These are phyloP conservation scores for Drosophila diplacantha DNA, from an alignment of 2,888 invertebrate genomes.

Conservation along the genomic window DNA sequence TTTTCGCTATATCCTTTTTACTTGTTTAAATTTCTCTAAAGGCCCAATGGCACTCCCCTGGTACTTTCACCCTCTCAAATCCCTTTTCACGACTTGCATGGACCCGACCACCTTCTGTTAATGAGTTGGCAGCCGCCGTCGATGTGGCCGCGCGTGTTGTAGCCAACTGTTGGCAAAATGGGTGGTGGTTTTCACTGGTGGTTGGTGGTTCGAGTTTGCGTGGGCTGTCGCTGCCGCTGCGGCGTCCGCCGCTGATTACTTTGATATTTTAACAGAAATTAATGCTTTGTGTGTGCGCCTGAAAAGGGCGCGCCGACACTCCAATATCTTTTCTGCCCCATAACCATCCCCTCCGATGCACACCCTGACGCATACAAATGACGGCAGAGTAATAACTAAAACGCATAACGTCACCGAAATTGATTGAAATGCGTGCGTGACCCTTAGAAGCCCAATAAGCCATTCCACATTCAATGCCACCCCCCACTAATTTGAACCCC, in stretches of 20 bases:
- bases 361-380: slow-evolving; percentile 42
- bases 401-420: slow-evolving; percentile 18
- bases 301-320: slow-evolving; percentile 19
- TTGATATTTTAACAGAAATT: slow-evolving; percentile 47
- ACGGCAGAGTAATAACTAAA: slow-evolving; percentile 19
- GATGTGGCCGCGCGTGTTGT: slow-evolving; percentile 25
- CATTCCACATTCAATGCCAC: not conserved
- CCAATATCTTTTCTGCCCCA: slow-evolving; percentile 11
- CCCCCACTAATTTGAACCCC: not conserved
- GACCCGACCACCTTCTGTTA: slow-evolving; percentile 48
- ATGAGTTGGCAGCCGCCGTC: slow-evolving; percentile 49
- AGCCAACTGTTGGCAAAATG: slow-evolving; percentile 51
- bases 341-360: slow-evolving; percentile 11
- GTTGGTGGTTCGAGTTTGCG: slow-evolving; percentile 33
- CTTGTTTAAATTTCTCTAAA: not conserved
- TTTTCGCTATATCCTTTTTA: not conserved
- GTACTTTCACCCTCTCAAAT: slow-evolving; percentile 4
- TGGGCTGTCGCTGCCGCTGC: slow-evolving; percentile 29
- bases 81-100: slow-evolving; percentile 6
- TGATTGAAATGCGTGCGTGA: slow-evolving; percentile 57
- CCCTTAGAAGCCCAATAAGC: slow-evolving; percentile 13
- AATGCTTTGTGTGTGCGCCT: slow-evolving; percentile 36
- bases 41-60: slow-evolving; percentile 2
- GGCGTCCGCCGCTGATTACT: slow-evolving; percentile 26
- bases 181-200: slow-evolving; percentile 44